Base-by-base conservation (phyloP, 2,888 invertebrate genomes). In the Coremacera marginata region DNA sequence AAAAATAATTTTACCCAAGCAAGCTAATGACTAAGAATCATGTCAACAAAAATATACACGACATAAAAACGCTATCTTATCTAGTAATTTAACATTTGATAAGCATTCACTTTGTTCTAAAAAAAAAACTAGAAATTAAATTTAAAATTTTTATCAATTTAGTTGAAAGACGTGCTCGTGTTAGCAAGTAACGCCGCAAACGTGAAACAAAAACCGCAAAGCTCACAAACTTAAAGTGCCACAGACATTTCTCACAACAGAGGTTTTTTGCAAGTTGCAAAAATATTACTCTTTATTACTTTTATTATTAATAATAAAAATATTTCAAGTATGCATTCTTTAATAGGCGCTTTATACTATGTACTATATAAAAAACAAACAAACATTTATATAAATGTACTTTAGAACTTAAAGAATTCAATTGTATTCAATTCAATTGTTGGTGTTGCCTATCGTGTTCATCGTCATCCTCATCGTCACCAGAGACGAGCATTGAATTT, bases 381-480 rank as follows among this genome's bases (percentile, higher is more conserved):
- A 27, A 25, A 27, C 37, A 44, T 68, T 34, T 9, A 22, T 68
- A 44, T 49, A 19, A 60, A 44, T 44, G 44, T 25, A 25, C 19
- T 67, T 67, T 11, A 27, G 19, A 25, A 25, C 60, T 34, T 72
- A 72, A 72, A 72, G 67, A 68, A 70, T 73, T 76, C n/a, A 65
- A 65, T 77, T 44, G 62, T 60, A 37, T 44, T 75, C 52, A 60
- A 37, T 44, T 75, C 52, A 60, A 49, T 67, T 74, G 25, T 57
- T 75, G 70, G 63, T 77, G 67, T 60, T 65, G 37, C 37, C 75
- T 52, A 34, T 65, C 25, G 60, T 51, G 52, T 55, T 72, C 16
- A 63, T 77, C 55, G 62, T 75, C 74, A 77, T 74, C 65, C 16
- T 71, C 37, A 49, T 55, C 68, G 22, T 19, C 71, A 71, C 31